phyloP scores from a whole-genome alignment of 2,888 invertebrate species.

The Lottia gigantea region DNA sequence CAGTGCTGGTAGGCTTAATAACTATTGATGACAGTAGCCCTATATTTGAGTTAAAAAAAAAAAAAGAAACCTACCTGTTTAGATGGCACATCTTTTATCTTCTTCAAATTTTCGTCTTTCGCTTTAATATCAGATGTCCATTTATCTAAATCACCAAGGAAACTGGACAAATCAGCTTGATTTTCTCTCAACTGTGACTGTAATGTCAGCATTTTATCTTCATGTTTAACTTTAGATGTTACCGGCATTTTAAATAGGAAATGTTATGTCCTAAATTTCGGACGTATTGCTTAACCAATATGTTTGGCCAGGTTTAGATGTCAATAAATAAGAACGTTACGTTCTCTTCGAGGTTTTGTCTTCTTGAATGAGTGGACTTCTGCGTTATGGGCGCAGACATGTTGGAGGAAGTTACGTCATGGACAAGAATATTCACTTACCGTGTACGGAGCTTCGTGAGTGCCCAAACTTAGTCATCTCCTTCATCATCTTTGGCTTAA shows the following conservation, averaged over 20 bases:
- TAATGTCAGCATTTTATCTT: constrained; percentile 74
- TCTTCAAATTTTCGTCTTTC: constrained; percentile 53
- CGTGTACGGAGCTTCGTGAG: background rate
- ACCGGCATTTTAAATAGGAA: constrained; percentile 27
- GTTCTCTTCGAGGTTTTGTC: no score
- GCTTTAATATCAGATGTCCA: constrained; percentile 64
- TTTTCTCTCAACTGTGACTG: constrained; percentile 81
- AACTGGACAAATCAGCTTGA: constrained; percentile 77
- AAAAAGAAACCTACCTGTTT: constrained; percentile 28
- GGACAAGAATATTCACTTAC: background rate
- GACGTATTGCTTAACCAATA: no score
- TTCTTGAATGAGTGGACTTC: no score
- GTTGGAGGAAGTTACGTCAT: constrained; percentile 12
- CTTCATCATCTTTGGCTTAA: no score
- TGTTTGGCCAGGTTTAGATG: no score
- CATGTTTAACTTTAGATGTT: constrained; percentile 30
- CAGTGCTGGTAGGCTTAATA: no score
- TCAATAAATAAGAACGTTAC: no score
- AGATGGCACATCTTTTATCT: constrained; percentile 30
- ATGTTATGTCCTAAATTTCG: no score
- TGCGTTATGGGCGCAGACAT: constrained; percentile 25
- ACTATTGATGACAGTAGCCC: no score
- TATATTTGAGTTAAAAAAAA: no score
- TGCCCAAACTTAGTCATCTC: no score
- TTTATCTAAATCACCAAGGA: constrained; percentile 77